These are phyloP conservation scores for Amyelois transitella DNA, from an alignment of 1,140 invertebrate species.

Conservation along the genomic window DNA sequence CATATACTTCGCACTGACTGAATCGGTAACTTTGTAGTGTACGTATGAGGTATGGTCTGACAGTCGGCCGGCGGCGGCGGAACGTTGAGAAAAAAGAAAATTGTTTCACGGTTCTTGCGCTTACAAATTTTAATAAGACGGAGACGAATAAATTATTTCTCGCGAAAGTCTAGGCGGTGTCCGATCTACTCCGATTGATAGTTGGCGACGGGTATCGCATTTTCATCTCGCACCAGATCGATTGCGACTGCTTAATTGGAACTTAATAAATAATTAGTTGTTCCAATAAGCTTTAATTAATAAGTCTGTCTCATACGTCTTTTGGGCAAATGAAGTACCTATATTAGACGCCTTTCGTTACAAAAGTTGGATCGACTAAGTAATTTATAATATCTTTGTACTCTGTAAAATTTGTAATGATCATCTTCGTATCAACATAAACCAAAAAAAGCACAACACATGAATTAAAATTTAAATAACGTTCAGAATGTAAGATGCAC, in stretches of 20 bases:
- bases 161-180: slow-evolving; percentile 57
- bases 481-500: slow-evolving; percentile 20
- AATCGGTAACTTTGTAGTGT: no score
- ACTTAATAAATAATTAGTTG: background rate
- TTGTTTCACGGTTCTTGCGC: slow-evolving; percentile 67
- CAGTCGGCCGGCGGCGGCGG: slow-evolving; percentile 26
- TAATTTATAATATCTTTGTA: no score
- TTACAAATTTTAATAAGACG: slow-evolving; percentile 63
- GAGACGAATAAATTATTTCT: slow-evolving; percentile 60
- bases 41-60: slow-evolving; percentile 21
- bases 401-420: no score
- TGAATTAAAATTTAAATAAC: slow-evolving; percentile 5
- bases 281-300: no score
- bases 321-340: no score
- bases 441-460: background rate
- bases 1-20: slow-evolving; percentile 42
- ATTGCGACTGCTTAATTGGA: slow-evolving; percentile 36
- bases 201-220: slow-evolving; percentile 42
- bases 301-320: no score
- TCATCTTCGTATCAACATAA: background rate
- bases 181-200: slow-evolving; percentile 41
- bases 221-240: slow-evolving; percentile 48
- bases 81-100: slow-evolving; percentile 55
- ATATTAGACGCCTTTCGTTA: no score
- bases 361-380: no score